A percentile compares a stretch with the other conserved stretches of the same genome.
phyloP scores from a whole-genome alignment of 2,113 vertebrate genomes.

The Megaceryle maxima region DNA sequence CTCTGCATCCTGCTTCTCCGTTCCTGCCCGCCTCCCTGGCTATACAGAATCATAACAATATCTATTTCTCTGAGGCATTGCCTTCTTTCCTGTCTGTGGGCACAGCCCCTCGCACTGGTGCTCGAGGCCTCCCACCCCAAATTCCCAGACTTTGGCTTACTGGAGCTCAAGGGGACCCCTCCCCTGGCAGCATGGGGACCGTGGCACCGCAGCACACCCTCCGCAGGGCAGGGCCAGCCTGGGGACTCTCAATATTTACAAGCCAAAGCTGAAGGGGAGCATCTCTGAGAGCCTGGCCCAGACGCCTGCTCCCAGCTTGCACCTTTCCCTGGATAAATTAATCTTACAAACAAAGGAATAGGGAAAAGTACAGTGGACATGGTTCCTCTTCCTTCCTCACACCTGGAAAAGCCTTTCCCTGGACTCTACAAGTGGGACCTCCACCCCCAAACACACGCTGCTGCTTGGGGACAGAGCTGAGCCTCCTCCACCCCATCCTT shows the following conservation, averaged over 20 bases:
- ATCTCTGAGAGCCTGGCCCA: neutral
- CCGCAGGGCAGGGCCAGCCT: too few species aligned
- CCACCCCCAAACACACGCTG: neutral
- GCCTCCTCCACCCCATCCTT: neutral
- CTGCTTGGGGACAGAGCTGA: neutral
- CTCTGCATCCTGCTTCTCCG: neutral
- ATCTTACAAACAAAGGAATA: neutral
- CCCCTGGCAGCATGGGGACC: rapidly evolving
- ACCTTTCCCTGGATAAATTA: neutral
- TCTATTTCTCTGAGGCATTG: neutral
- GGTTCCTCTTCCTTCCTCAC: too few species aligned
- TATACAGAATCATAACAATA: neutral
- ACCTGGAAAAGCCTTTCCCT: neutral
- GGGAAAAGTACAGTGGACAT: neutral
- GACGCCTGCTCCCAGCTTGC: neutral
- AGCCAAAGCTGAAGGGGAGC: neutral
- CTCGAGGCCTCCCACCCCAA: neutral
- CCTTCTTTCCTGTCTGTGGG: neutral
- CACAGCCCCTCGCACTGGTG: neutral
- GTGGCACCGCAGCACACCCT: neutral
- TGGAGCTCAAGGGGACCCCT: neutral
- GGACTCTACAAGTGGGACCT: neutral
- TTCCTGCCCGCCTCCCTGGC: neutral
- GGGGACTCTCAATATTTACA: neutral
- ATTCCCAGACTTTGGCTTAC: neutral